phyloP scores from a whole-genome alignment of 2,113 vertebrate species.

The Tachysurus vachellii region DNA sequence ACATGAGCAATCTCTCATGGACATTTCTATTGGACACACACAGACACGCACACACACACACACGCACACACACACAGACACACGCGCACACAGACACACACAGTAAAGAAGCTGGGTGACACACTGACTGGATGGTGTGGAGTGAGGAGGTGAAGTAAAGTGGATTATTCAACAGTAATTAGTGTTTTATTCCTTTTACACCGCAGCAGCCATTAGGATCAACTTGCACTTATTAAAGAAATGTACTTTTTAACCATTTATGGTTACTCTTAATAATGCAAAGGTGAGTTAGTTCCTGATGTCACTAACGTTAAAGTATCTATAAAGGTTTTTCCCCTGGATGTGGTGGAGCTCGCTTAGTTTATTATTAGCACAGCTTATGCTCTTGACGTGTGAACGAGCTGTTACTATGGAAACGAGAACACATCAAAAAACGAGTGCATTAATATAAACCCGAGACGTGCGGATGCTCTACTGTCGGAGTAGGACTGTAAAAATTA shows the following conservation, averaged over 20 bases:
- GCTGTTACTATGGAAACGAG: not conserved
- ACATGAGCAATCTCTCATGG: not conserved
- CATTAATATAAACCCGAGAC: not conserved
- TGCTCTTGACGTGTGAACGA: not conserved
- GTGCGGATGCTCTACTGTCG: not conserved
- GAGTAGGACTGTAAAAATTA: not conserved
- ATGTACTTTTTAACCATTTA: not conserved
- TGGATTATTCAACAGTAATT: too few relatives aligned
- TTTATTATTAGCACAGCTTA: not conserved
- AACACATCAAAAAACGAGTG: not conserved
- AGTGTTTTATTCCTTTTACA: not conserved
- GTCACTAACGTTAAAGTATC: too few relatives aligned
- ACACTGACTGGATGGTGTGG: not conserved
- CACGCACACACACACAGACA: not conserved
- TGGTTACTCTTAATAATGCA: not conserved
- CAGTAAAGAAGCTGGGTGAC: not conserved
- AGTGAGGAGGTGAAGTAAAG: not conserved
- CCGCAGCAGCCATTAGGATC: not conserved
- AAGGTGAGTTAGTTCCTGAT: too few relatives aligned
- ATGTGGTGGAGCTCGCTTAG: not conserved
- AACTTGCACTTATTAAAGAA: not conserved
- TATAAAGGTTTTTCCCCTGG: too few relatives aligned
- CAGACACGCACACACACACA: not conserved
- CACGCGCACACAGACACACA: too few relatives aligned
- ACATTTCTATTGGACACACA: constrained; percentile 8